These are phyloP conservation scores for Seriola rivoliana DNA, from an alignment of 2,113 vertebrate genomes.

Conservation along the genomic window DNA sequence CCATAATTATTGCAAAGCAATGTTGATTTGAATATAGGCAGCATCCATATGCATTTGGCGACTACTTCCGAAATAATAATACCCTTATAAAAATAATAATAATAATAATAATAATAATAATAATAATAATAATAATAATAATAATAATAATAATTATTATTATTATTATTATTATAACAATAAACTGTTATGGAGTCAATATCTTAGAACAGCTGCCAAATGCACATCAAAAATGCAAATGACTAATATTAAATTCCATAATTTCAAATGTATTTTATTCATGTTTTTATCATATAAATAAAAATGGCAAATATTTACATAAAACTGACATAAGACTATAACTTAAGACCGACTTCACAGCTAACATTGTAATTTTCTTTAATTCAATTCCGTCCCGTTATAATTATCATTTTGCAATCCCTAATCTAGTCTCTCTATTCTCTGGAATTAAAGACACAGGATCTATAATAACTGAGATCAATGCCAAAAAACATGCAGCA, in stretches of 20 bases:
- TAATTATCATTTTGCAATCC: not conserved
- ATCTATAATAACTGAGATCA: not conserved
- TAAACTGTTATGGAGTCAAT: not conserved
- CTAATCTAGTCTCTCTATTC: not conserved
- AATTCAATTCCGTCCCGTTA: not conserved
- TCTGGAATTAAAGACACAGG: not conserved
- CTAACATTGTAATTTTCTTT: not conserved
- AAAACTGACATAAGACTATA: not conserved
- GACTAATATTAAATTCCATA: not conserved
- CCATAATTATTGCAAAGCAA: constrained; percentile 28
- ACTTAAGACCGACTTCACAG: not conserved
- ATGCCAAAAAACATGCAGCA: not conserved
- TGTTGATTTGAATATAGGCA: not conserved
- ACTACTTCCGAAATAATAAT: not conserved
- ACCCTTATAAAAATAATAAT: not conserved
- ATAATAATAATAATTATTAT: too few relatives aligned
- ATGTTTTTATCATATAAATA: not conserved
- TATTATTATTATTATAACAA: too few relatives aligned
- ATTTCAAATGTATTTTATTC: not conserved
- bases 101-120: constrained; percentile 10
- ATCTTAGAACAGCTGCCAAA: not conserved
- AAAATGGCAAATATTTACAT: not conserved
- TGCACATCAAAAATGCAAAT: not conserved
- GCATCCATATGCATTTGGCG: not conserved
- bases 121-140: not conserved